These are phyloP conservation scores for Heteronetta atricapilla DNA, from an alignment of 2,113 vertebrate genomes.

Conservation along the genomic window DNA sequence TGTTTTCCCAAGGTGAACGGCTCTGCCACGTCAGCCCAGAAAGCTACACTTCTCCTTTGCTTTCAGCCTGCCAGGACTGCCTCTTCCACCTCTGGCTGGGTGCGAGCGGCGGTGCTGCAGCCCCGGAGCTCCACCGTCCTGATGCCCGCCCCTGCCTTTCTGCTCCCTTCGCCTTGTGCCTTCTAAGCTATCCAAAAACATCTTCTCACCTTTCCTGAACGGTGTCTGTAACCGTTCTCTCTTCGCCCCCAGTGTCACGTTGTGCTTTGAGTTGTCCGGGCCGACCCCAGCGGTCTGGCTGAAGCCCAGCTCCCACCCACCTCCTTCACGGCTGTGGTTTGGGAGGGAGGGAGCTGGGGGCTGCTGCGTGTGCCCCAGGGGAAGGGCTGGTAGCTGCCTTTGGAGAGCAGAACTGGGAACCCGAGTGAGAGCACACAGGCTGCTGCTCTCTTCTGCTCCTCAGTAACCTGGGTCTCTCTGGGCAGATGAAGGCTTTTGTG, in stretches of 20 bases:
- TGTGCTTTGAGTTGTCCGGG: background rate
- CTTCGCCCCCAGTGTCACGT: background rate
- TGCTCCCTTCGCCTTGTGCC: background rate
- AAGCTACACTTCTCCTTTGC: background rate
- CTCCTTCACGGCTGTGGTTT: background rate
- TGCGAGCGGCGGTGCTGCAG: background rate
- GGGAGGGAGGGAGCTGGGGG: background rate
- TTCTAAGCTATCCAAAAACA: background rate
- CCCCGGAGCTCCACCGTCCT: background rate
- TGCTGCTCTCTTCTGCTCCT: background rate
- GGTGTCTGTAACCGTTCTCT: background rate
- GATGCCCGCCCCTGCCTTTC: background rate
- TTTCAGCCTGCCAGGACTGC: background rate
- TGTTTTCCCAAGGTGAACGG: background rate
- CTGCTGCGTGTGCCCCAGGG: background rate
- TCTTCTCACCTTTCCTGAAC: background rate
- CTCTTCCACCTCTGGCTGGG: background rate
- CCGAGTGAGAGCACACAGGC: background rate
- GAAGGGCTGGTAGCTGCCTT: background rate
- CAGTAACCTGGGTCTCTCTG: conserved; percentile 22
- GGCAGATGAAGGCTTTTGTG: conserved; percentile 44
- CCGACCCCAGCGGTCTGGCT: background rate
- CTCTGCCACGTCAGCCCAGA: background rate
- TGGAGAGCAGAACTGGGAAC: conserved; percentile 10
- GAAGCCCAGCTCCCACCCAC: background rate